phyloP scores from a whole-genome alignment of 2,113 vertebrate genomes.

The Clarias magur region DNA sequence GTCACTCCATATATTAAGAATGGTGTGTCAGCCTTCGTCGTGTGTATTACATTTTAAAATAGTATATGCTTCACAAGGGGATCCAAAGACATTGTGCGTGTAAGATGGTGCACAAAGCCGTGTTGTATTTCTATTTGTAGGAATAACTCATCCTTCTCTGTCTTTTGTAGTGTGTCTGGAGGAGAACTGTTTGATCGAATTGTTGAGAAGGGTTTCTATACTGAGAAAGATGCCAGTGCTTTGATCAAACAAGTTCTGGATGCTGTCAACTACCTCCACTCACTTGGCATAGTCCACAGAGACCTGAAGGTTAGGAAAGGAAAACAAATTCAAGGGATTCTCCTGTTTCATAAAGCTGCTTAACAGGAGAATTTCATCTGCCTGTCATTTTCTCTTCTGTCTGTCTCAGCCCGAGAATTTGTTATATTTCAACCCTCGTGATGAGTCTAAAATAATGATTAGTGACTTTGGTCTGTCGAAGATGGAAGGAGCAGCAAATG shows the following conservation, averaged over 20 bases:
- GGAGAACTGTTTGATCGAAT: constrained; percentile 97
- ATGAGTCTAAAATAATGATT: constrained; percentile 99
- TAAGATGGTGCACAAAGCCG: neutral
- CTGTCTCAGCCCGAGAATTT: constrained; percentile 89
- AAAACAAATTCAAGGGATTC: neutral
- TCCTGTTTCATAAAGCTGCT: neutral
- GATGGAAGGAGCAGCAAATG: constrained; percentile 91
- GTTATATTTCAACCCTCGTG: constrained; percentile 94
- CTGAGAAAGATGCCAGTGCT: constrained; percentile 94
- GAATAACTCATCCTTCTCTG: neutral
- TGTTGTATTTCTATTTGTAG: neutral
- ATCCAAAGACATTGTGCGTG: neutral
- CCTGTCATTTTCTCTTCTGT: neutral
- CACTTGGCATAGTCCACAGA: constrained; percentile 87
- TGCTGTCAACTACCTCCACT: constrained; percentile 95
- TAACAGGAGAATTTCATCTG: neutral
- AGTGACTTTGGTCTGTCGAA: constrained; percentile 98
- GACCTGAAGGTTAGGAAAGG: constrained; percentile 70
- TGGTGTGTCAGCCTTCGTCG: neutral
- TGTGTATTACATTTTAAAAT: neutral
- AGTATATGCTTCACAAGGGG: neutral
- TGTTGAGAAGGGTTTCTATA: constrained; percentile 98
- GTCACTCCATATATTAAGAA: neutral
- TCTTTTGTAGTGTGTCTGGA: constrained; percentile 86
- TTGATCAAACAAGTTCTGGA: constrained; percentile 95